Conservation (phyloP, 2,113 vertebrate genomes). For the Calidris pygmaea region DNA sequence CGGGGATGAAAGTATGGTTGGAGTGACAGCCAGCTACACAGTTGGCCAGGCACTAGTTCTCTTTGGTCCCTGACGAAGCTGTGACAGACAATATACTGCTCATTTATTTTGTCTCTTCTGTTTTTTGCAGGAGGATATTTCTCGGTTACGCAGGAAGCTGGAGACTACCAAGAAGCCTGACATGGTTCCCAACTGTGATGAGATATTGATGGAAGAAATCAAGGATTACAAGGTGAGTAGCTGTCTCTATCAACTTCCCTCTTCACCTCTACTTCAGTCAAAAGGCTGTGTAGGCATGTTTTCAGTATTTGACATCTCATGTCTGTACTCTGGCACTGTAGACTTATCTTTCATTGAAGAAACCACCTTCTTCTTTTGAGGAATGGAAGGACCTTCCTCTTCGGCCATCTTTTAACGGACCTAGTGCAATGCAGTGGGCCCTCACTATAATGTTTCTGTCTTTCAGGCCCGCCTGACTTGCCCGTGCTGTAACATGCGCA, state of each 20-base stretch:
- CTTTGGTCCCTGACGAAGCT: background rate
- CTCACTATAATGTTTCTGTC: background rate
- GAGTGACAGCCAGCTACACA: background rate
- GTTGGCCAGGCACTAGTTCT: background rate
- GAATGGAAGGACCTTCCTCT: background rate
- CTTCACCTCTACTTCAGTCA: background rate
- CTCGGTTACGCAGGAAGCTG: constrained; percentile 89
- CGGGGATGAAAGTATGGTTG: background rate
- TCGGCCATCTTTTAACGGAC: background rate
- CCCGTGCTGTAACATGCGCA: constrained; percentile 94
- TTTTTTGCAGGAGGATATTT: constrained; percentile 90
- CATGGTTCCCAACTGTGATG: constrained; percentile 93
- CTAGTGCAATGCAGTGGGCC: background rate
- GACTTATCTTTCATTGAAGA: background rate
- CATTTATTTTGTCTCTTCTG: background rate
- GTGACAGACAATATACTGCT: background rate
- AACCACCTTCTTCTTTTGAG: background rate
- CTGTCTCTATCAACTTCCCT: background rate
- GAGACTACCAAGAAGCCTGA: constrained; percentile 97
- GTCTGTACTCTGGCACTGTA: background rate
- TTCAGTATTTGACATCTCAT: background rate
- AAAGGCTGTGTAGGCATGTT: background rate
- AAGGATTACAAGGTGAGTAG: constrained; percentile 91
- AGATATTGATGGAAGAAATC: constrained; percentile 97
- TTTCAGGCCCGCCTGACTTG: constrained; percentile 91